A percentile compares a stretch with the other conserved stretches of the same genome.
These are phyloP conservation scores for Catajapyx aquilonaris DNA, from an alignment of 1,140 invertebrate species.

Conservation along the genomic window DNA sequence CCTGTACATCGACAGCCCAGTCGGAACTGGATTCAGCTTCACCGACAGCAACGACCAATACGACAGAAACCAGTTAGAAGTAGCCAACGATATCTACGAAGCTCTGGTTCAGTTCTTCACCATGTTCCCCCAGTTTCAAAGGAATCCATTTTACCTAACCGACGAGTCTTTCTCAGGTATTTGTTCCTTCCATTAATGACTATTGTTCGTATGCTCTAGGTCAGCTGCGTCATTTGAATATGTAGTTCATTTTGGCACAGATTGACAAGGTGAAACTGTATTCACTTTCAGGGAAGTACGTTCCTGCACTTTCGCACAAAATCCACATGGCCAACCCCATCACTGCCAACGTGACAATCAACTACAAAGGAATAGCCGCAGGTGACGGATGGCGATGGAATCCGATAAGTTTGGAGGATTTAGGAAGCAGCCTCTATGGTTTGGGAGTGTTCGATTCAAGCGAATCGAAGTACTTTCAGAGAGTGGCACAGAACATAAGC, in stretches of 20 bases:
- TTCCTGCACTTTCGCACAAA: too few species aligned
- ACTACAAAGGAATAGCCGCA: slow-evolving; percentile 27
- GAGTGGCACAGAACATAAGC: too few species aligned
- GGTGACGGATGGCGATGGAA: slow-evolving; percentile 28
- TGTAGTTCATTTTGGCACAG: too few species aligned
- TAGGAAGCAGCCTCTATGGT: slow-evolving; percentile 25
- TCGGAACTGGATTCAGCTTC: slow-evolving; percentile 16
- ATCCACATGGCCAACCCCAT: too few species aligned
- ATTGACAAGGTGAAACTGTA: too few species aligned
- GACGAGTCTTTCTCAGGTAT: slow-evolving; percentile 16
- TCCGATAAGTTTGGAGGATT: slow-evolving; percentile 23
- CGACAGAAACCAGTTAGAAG: slow-evolving; percentile 10
- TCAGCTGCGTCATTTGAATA: too few species aligned
- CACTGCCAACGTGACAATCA: too few species aligned
- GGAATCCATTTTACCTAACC: slow-evolving; percentile 14
- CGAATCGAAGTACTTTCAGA: slow-evolving; percentile 19
- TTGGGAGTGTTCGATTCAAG: slow-evolving; percentile 25
- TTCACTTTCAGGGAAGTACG: too few species aligned
- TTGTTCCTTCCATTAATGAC: too few species aligned
- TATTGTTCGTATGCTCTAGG: too few species aligned
- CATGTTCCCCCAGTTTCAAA: slow-evolving; percentile 10
- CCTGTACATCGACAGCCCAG: slow-evolving; percentile 30
- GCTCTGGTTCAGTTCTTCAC: slow-evolving; percentile 13
- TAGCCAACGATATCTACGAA: slow-evolving; percentile 11
- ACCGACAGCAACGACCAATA: slow-evolving; percentile 7